Conservation (phyloP, 30 jellyfish, hydroid and myxozoan species). For the Catostylus mosaicus region DNA sequence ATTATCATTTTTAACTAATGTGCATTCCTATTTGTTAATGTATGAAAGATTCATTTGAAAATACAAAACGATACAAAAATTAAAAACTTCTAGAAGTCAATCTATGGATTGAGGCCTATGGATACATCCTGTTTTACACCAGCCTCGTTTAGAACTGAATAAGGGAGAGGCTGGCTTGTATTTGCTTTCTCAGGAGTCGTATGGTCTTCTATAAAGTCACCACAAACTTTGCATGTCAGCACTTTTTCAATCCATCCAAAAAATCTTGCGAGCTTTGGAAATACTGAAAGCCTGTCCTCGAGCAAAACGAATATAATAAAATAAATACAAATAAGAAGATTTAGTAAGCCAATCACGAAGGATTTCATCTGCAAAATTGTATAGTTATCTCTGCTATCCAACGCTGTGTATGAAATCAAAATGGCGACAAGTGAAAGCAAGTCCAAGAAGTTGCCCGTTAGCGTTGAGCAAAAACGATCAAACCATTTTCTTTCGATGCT, state of each 20-base stretch:
- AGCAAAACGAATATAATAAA: slow-evolving; percentile 81
- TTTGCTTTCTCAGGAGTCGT: background rate
- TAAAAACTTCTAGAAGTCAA: background rate
- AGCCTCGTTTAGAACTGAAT: slow-evolving; percentile 29
- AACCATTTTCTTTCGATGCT: slow-evolving; percentile 84
- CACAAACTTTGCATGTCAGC: slow-evolving; percentile 25
- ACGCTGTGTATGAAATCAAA: slow-evolving; percentile 87
- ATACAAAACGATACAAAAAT: background rate
- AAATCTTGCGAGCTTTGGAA: slow-evolving; percentile 72
- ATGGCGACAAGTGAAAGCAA: slow-evolving; percentile 79
- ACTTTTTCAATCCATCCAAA: slow-evolving; percentile 41
- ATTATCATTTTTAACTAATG: no score
- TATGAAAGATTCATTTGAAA: no score
- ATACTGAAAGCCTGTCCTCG: slow-evolving; percentile 88
- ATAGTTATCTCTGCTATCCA: slow-evolving; percentile 90
- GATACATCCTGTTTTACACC: slow-evolving; percentile 50
- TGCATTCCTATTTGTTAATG: no score
- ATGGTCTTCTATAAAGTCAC: background rate
- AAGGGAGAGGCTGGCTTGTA: slow-evolving; percentile 12
- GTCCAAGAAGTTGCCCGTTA: slow-evolving; percentile 87
- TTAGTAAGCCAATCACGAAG: slow-evolving; percentile 76
- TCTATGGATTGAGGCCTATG: slow-evolving; percentile 17
- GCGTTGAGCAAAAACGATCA: slow-evolving; percentile 84
- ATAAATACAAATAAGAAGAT: slow-evolving; percentile 70
- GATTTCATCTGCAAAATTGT: slow-evolving; percentile 85